These are phyloP conservation scores for Trichogramma evanescens DNA, from an alignment of 2,888 invertebrate species.

Conservation along the genomic window DNA sequence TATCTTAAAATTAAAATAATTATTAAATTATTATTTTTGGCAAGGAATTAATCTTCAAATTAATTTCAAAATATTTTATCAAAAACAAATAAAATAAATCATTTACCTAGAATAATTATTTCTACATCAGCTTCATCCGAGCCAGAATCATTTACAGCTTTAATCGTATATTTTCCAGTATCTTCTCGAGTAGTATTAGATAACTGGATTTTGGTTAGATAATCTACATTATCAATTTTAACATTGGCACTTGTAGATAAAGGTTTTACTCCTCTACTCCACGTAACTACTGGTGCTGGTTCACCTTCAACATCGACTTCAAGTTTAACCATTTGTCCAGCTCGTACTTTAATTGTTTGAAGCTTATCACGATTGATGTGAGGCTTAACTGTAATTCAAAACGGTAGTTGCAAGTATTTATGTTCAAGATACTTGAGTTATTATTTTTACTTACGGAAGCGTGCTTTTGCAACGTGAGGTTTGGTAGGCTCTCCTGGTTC, in stretches of 20 bases:
- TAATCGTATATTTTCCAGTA: constrained; percentile 84
- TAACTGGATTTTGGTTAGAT: constrained; percentile 79
- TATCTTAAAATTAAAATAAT: constrained; percentile 52
- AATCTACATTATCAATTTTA: constrained; percentile 84
- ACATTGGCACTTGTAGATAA: constrained; percentile 62
- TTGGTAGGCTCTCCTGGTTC: constrained; percentile 86
- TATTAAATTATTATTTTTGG: not conserved
- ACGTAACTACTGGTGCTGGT: constrained; percentile 85
- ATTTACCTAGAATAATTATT: constrained; percentile 70
- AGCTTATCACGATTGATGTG: constrained; percentile 91
- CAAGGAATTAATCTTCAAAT: not conserved
- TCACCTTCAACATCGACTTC: constrained; percentile 95
- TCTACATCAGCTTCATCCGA: constrained; percentile 91
- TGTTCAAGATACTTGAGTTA: not conserved
- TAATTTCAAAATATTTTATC: not conserved
- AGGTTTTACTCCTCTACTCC: constrained; percentile 64
- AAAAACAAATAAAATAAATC: not conserved
- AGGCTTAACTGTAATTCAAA: constrained; percentile 70
- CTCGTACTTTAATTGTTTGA: constrained; percentile 78
- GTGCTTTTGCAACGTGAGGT: constrained; percentile 79
- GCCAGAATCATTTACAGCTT: constrained; percentile 89
- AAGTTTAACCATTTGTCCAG: constrained; percentile 82
- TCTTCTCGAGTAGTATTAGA: constrained; percentile 76
- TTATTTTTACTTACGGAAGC: constrained; percentile 65
- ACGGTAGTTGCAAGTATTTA: not conserved